Base-by-base conservation (phyloP, 2,113 vertebrate species). In the Trichechus manatus region DNA sequence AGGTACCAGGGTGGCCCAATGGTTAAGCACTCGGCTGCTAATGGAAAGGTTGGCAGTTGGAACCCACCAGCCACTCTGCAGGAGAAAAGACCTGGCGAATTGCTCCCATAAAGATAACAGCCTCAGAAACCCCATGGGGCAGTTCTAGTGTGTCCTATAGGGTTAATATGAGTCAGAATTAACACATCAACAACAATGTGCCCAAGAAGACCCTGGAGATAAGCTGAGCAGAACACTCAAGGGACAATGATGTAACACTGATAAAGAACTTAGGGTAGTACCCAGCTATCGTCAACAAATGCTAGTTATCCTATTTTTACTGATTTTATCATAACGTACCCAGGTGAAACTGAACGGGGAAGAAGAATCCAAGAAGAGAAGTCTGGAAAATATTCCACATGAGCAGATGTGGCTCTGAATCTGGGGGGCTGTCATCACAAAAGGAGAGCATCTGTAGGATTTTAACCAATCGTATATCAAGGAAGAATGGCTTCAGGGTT, bases 171-270 rank as follows among this genome's bases (percentile, higher is more conserved):
- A 56, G 53, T 56, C 53, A 56, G 53, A 56, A 13, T 4, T 61
- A 20, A 9, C 59, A 61, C 59, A 7, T 15, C 53, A 11, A 56
- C 53, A 61, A 61, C 59, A 61, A 1, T 10, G 11, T 11, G 9
- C 31, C 22, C 5, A 6, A 64, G 3, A 0, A 0, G 25, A 44
- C 3, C 20, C 20, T 4, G 29, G 29, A 66, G 15, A 29, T 14
- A 31, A 27, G 2, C 8, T 9, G 64, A 61, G 63, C 36, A 59
- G 64, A 44, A 29, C 63, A 4, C 50, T 81, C 84, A 17, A 0
- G 42, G 39, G 53, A 36, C 50, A 0, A 10, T 42, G 59, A 53
- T 6, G 11, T 4, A 14, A 64, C 0, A 6, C 20, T n/a, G 56
- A 47, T 4, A 39, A 33, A 20, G 84, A 87, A 25, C 56, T 4